phyloP scores from a whole-genome alignment of 2,797 vertebrate species.

The Oceanodroma leucorhoa region DNA sequence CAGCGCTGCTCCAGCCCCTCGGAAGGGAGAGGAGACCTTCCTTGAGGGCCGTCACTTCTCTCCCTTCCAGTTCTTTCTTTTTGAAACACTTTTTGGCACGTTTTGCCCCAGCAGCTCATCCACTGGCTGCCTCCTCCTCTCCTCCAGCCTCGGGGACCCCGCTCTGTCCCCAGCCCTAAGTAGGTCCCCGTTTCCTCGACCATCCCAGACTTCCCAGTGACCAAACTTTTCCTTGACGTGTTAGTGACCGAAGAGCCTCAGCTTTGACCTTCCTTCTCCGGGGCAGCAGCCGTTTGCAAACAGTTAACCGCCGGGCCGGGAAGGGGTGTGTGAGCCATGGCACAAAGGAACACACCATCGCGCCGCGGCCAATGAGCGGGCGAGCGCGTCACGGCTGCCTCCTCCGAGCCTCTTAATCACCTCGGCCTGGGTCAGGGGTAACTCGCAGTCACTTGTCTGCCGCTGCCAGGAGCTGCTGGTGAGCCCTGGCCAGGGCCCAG shows the following conservation, averaged over 20 bases:
- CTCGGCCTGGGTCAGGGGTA: conserved; percentile 42
- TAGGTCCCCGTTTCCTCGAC: fast-evolving
- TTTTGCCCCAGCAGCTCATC: not conserved
- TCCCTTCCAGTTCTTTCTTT: not conserved
- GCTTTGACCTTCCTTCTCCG: not conserved
- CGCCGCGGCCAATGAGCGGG: conserved; percentile 66
- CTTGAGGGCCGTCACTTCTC: not conserved
- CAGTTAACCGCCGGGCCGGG: fast-evolving
- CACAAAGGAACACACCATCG: conserved; percentile 75
- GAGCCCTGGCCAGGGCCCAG: not conserved
- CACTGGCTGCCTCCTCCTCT: fast-evolving
- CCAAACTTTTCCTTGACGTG: not conserved
- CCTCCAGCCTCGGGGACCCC: fast-evolving
- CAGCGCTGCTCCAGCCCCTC: not conserved
- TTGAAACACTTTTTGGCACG: fast-evolving
- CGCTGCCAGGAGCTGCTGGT: not conserved
- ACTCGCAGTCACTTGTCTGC: conserved; percentile 49
- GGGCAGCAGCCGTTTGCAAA: not conserved
- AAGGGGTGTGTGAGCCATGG: not conserved
- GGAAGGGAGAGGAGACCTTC: not conserved
- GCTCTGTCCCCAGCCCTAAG: not conserved
- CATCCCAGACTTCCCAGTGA: fast-evolving
- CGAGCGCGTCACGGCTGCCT: not conserved
- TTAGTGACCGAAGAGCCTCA: fast-evolving
- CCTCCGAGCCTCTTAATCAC: not conserved